Base-by-base conservation (phyloP, 2,797 vertebrate genomes). In the Myotis planiceps region DNA sequence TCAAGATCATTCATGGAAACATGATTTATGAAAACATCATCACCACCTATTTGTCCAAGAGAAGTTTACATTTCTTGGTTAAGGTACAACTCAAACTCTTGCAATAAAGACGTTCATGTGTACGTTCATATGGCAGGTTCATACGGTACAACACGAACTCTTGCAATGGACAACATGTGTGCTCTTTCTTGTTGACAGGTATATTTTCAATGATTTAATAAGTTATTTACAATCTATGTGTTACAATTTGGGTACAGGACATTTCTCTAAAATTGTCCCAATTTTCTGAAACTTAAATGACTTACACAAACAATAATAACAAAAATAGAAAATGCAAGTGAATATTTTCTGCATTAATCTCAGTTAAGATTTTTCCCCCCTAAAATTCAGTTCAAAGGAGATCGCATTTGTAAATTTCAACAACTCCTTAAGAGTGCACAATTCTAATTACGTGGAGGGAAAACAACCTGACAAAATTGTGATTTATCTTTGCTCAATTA, bases 401-500 rank as follows among this genome's bases (percentile, higher is more conserved):
- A 60, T 55, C 51, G 55, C 47, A 92, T 55, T 96, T 94, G n/a
- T 92, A 96, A 96, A 94, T 82, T 93, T 95, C 66, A 76, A 42
- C 29, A 94, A 60, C 23, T 78, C 42, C 32, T 3, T 60, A 66
- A 81, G 13, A 90, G 29, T 91, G 13, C 58, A 72, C 75, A 88
- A 74, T 92, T 97, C 78, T 96, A 94, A 95, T n/a, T 69, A 92
- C 7, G 15, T 4, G 15, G 34, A 88, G 42, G 45, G 12, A 85
- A 95, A 94, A 94, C 32, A 94, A 74, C 39, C 92, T 88, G 93
- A 93, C 92, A 92, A 96, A 97, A 96, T 85, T 79, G 65, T 93
- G 84, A 97, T 95, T 97, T 97, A 94, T 95, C 88, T 90, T 90
- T 85, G n/a, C 84, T 86, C 93, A 97, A 86, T 92, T 91, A n/a